These are phyloP conservation scores for Lochmaea capreae DNA, from an alignment of 2,888 invertebrate genomes.

Conservation along the genomic window DNA sequence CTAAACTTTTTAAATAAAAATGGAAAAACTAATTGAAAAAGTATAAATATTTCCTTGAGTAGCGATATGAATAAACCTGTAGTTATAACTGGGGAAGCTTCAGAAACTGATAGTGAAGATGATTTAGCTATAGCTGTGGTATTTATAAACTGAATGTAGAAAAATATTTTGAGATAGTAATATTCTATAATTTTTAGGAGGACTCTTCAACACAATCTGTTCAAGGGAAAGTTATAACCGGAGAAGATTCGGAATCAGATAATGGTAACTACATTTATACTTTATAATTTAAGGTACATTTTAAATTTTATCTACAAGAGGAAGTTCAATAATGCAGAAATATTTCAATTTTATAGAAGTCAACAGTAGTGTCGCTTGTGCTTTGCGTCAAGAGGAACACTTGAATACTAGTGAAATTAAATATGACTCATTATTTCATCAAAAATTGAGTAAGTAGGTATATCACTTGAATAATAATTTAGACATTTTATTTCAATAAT, in stretches of 20 bases:
- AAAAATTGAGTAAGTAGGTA: constrained; percentile 56
- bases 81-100: constrained; percentile 62
- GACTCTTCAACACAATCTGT: constrained; percentile 48
- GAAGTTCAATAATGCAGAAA: neutral
- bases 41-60: neutral
- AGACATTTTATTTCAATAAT: neutral
- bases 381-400: constrained; percentile 46
- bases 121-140: constrained; percentile 44
- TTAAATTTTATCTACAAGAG: constrained; percentile 4
- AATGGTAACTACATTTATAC: constrained; percentile 51
- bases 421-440: constrained; percentile 57
- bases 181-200: constrained; percentile 39
- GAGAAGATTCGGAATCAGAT: constrained; percentile 64
- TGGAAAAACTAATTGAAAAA: neutral
- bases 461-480: neutral
- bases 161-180: constrained; percentile 22
- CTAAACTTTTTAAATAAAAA: neutral
- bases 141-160: neutral
- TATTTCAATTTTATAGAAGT: constrained; percentile 51
- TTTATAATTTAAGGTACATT: neutral
- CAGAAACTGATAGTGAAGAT: constrained; percentile 65
- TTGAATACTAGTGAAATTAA: constrained; percentile 41
- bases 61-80: constrained; percentile 53
- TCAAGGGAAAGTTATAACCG: constrained; percentile 61
- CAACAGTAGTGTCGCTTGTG: constrained; percentile 56